Conservation (phyloP, 2,113 vertebrate species). For the Sigmodon hispidus region DNA sequence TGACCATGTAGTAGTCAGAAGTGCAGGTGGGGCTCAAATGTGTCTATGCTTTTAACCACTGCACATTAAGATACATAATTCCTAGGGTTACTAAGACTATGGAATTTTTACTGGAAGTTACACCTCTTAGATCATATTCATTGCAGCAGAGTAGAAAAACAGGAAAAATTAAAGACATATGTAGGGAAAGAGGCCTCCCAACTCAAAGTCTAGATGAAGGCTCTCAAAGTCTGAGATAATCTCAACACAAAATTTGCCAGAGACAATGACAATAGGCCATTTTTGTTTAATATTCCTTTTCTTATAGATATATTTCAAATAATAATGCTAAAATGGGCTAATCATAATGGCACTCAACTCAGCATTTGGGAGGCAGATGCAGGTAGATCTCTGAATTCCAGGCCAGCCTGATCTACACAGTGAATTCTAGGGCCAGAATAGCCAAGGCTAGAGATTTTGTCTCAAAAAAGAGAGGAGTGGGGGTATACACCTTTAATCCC, state of each 20-base stretch:
- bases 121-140: not conserved
- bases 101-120: constrained; percentile 39
- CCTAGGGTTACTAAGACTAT: constrained; percentile 14
- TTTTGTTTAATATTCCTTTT: not conserved
- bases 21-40: not conserved
- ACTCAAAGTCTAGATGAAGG: not conserved
- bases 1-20: not conserved
- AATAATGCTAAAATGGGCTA: not conserved
- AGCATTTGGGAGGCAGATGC: not conserved
- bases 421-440: not conserved
- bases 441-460: no score
- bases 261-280: no score
- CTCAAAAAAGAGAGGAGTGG: no score
- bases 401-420: not conserved
- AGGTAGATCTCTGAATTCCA: not conserved
- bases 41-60: not conserved
- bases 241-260: not conserved
- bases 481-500: no score
- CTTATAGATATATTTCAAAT: not conserved
- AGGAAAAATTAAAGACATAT: not conserved
- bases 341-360: not conserved
- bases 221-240: not conserved
- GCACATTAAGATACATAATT: not conserved
- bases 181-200: not conserved
- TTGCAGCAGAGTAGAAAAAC: not conserved